Evolutionary conservation across 1,140 invertebrate species (phyloP), one percentile per base, ranked within the genome.

Genomic region (Pomacea maculata): DNA sequence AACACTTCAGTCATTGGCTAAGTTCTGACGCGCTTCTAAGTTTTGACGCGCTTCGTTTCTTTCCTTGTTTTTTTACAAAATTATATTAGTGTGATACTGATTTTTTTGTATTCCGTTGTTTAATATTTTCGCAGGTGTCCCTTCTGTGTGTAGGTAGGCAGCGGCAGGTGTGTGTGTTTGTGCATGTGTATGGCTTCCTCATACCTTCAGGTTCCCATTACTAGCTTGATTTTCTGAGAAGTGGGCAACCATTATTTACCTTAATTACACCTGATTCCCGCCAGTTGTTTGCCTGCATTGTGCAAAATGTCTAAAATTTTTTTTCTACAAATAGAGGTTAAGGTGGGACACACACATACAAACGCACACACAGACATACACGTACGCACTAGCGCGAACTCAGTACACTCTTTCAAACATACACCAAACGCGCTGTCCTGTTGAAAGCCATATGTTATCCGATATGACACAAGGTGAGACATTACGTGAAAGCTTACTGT

Each of bases 111-210:
- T 45, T 45, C 34, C 2, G 34, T 45, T 45, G 34, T 45, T 45
- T 45, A 45, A 6, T 45, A 45, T 45, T 45, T 45, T 45, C 34
- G 6, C 34, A 45, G 34, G 34, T 6, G 34, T 6, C 34, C 6
- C 45, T n/a, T 71, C n/a, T 71, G 68, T 71, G 68, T 71, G 68
- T n/a, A 34, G 25, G 68, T 71, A 34, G 14, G n/a, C 45, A 34
- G 25, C 7, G 25, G 72, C 52, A 54, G 4, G 72, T 57, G 34
- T 74, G 29, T 52, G 45, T 45, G 29, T 74, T 1, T 74, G 72
- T 74, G 25, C 25, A 25, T 25, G 72, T 74, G 72, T 74, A 55
- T 45, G 72, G n/a, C 7, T n/a, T 19, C 64, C 7, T 17, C 64
- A 19, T n/a, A 65, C 2, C 64, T n/a, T 65, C 52, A 34, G 29